Evolutionary conservation across 2,888 invertebrate species (phyloP), one percentile per base, ranked within the genome.

Genomic region (Thymelicus sylvestris): DNA sequence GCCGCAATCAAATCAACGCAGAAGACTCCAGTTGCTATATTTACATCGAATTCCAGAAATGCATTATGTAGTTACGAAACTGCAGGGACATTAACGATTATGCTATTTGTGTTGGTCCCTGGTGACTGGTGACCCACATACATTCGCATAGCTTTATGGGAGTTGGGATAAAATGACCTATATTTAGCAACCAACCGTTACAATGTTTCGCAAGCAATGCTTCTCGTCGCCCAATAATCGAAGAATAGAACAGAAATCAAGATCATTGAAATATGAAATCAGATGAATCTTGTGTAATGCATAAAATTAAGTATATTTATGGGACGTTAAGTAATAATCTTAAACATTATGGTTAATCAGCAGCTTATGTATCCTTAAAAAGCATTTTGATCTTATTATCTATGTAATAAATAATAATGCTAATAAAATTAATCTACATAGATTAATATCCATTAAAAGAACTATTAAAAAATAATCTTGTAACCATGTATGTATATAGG

Each of bases 61-160:
- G 79, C 76, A 79, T 80, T 77, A 72, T 73, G 75, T 67, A 72
- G 79, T 81, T 80, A 81, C 81, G 83, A 81, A 84, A 85, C 81
- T 80, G 81, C 82, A 85, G 86, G 79, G 87, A 86, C 86, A 89
- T 88, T 77, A 81, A 86, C 86, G 85, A 85, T 86, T 67, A 75
- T 75, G 83, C 83, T 86, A 88, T 89, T 86, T 83, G 83, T 84
- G 87, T 83, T 86, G 80, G 72, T 71, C 82, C 80, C 81, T 78
- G 79, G 76, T 89, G 88, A 85, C 81, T 78, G 79, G 76, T 89
- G 88, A 85, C 92, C 91, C 77, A 91, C 76, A 86, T 88, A 87
- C 87, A 86, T 89, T 89, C 83, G 88, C 90, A 88, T 86, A 84
- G 84, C 84, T 83, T 81, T 78, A 80, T 81, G 76, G 44, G 76